Evolutionary conservation across 1,140 invertebrate genomes (phyloP).

Genomic region (Trinorchestia longiramus): DNA sequence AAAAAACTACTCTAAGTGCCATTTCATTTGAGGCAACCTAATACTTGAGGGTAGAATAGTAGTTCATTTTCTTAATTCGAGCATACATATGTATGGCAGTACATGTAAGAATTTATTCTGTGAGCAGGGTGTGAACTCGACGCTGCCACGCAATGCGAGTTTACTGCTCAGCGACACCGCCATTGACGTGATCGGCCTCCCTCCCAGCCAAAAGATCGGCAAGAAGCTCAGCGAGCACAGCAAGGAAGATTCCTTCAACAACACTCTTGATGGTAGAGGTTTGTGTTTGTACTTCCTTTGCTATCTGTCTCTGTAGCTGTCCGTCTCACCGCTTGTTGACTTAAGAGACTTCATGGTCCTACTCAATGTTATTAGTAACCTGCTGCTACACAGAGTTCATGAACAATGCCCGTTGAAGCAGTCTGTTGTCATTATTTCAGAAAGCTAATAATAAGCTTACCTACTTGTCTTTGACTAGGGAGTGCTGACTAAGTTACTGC

Average conservation of each 20-base stretch:
- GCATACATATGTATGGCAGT: not conserved
- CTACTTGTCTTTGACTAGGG: not conserved
- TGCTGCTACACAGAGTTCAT: not conserved
- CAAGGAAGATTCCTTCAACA: constrained; percentile 53
- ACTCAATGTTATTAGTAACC: not conserved
- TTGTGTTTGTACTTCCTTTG: not conserved
- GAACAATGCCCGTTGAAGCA: not conserved
- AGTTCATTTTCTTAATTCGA: not conserved
- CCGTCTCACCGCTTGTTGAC: not conserved
- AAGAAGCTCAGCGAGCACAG: constrained; percentile 55
- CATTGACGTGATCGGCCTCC: constrained; percentile 32
- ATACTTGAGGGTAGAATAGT: not conserved
- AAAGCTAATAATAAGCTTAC: not conserved
- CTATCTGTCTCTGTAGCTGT: not conserved
- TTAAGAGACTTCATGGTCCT: not conserved
- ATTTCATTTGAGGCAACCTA: too few relatives aligned
- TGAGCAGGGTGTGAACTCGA: not conserved
- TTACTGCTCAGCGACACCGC: constrained; percentile 37
- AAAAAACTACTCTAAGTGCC: too few relatives aligned
- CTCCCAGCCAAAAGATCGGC: constrained; percentile 52
- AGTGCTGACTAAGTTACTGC: not conserved
- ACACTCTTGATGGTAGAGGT: constrained; percentile 23
- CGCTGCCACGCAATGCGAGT: constrained; percentile 25
- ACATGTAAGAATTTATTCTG: not conserved
- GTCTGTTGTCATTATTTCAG: not conserved